Evolutionary conservation across 1,140 invertebrate genomes (phyloP), one percentile per base, ranked within the genome.

Genomic region (Littorina saxatilis): DNA sequence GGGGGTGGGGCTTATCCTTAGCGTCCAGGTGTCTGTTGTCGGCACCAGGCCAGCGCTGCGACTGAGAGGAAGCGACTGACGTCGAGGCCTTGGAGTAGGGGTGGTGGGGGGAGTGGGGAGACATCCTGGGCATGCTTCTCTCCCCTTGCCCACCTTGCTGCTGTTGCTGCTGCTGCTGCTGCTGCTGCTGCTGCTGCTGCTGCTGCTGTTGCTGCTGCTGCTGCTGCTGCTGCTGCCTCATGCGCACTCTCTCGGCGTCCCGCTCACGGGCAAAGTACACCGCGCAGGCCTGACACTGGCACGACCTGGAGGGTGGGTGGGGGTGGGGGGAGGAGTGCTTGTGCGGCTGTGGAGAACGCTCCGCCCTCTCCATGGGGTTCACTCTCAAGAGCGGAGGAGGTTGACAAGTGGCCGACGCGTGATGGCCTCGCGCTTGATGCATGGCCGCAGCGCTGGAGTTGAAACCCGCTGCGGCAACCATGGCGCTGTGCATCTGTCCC

Each of bases 271-370:
- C 73, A 43, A 72, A 83, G 66, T 78, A 61, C 35, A 66, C 27
- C 5, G 70, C 32, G 37, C 82, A 83, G 37, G 29, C 77, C 32
- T 75, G n/a, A 40, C 82, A 83, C 23, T 40, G 39, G 74, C 82
- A 83, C 0, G 82, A 81, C 35, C 75, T 70, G 43, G 82, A 58
- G 2, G 79, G 82, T 7, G 43, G 76, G 82, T 83, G 82, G 9
- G 58, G 74, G 4, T 70, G 23, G 43, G 73, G 73, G 11, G 13
- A 23, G 15, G 5, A 7, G 7, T 35, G 35, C 4, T 27, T 50
- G 58, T 55, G n/a, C 13, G 1, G 37, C 55, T 55, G n/a, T 11
- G 1, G 37, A 7, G 29, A 61, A 17, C 4, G 37, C 37, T 58
- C 75, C 20, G 7, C 9, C 11, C 37, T 27, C 32, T 39, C 76